These are phyloP conservation scores for Lydus trimaculatus DNA, from an alignment of 2,888 invertebrate genomes.

Conservation along the genomic window DNA sequence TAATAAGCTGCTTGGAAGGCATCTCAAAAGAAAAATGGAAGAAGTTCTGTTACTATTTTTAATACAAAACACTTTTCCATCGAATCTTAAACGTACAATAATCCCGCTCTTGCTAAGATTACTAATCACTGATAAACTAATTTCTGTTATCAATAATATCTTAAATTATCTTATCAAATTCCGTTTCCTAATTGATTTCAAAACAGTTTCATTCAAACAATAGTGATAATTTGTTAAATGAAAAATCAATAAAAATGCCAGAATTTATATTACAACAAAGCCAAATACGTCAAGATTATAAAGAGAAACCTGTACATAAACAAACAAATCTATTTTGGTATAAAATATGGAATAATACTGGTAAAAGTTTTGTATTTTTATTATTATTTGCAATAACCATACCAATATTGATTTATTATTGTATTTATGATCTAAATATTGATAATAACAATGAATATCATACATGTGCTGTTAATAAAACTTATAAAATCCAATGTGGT, in stretches of 20 bases:
- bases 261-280: not conserved
- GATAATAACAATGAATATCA: constrained; percentile 25
- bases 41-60: too few relatives aligned
- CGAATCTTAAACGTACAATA: too few relatives aligned
- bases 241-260: not conserved
- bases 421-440: constrained; percentile 36
- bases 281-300: not conserved
- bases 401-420: constrained; percentile 43
- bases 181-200: not conserved
- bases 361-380: constrained; percentile 33
- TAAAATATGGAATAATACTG: constrained; percentile 19
- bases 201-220: not conserved
- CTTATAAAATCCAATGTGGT: constrained; percentile 52
- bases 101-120: too few relatives aligned
- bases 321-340: not conserved
- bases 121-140: too few relatives aligned
- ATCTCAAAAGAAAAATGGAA: too few relatives aligned
- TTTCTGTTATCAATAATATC: not conserved
- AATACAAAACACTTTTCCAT: too few relatives aligned
- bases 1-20: too few relatives aligned
- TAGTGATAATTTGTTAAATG: not conserved
- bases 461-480: constrained; percentile 47
- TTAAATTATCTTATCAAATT: not conserved
- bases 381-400: constrained; percentile 37
- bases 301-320: not conserved